phyloP scores from a whole-genome alignment of 1,140 invertebrate genomes.

The Drosophila arawakana region DNA sequence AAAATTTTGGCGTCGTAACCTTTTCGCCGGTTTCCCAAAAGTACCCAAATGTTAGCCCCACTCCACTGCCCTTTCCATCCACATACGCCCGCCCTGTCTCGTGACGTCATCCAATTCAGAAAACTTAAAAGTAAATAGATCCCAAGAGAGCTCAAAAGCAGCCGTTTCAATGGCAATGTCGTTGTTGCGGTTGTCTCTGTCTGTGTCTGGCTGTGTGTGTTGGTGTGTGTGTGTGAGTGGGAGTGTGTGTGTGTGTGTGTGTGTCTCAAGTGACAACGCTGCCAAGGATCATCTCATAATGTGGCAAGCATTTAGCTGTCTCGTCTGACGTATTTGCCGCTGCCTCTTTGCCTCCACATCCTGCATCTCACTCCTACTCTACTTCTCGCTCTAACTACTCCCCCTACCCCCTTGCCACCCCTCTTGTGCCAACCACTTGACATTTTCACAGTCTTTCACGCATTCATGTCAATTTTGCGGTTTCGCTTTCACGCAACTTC shows the following conservation, averaged over 20 bases:
- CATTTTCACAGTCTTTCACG: slow-evolving; percentile 74
- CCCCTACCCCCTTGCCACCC: not conserved
- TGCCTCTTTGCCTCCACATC: not conserved
- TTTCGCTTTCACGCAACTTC: slow-evolving; percentile 71
- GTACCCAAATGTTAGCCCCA: too few relatives aligned
- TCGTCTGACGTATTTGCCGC: slow-evolving; percentile 62
- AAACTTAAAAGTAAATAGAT: slow-evolving; percentile 83
- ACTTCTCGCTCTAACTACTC: too few relatives aligned
- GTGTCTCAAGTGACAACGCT: slow-evolving; percentile 78
- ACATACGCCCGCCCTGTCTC: slow-evolving; percentile 13
- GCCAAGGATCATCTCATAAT: slow-evolving; percentile 81
- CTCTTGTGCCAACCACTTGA: slow-evolving; percentile 57
- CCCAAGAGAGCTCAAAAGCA: slow-evolving; percentile 65
- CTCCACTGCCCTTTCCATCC: not conserved
- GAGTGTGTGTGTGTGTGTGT: slow-evolving; percentile 25
- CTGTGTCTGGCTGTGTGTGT: slow-evolving; percentile 9
- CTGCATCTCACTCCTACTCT: not conserved
- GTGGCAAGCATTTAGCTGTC: slow-evolving; percentile 76
- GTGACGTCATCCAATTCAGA: slow-evolving; percentile 80
- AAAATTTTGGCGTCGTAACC: slow-evolving; percentile 42
- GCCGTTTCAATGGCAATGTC: slow-evolving; percentile 43
- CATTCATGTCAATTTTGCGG: slow-evolving; percentile 80
- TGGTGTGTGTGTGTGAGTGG: not conserved
- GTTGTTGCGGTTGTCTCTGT: slow-evolving; percentile 44
- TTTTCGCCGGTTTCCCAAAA: slow-evolving; percentile 42